Evolutionary conservation across 2,113 vertebrate species (phyloP).

Genomic region (Ursus arctos): DNA sequence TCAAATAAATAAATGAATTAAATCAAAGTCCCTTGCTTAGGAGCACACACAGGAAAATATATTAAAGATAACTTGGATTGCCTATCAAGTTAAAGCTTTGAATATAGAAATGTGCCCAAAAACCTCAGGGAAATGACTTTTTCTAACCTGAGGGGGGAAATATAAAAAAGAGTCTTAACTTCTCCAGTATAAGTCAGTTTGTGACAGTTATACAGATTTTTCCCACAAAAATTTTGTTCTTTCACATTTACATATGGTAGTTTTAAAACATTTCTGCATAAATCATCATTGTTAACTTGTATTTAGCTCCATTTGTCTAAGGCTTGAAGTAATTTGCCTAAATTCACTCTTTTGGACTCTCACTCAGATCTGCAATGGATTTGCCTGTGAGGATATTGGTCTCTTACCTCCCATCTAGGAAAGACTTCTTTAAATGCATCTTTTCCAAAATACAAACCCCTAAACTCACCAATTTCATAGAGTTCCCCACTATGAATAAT

Average conservation of each 20-base stretch:
- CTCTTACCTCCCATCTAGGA: not conserved
- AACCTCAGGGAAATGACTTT: not conserved
- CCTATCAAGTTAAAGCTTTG: not conserved
- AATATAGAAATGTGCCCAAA: not conserved
- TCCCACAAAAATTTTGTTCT: not conserved
- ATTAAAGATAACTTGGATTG: not conserved
- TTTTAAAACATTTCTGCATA: conserved; percentile 14
- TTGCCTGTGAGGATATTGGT: conserved; percentile 26
- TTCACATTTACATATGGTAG: not conserved
- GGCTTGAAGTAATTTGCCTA: not conserved
- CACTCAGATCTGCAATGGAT: not conserved
- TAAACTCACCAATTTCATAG: not conserved
- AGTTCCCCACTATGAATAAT: not conserved
- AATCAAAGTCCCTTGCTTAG: not conserved
- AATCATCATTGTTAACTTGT: not conserved
- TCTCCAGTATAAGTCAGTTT: not conserved
- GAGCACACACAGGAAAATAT: not conserved
- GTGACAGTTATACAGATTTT: conserved; percentile 1
- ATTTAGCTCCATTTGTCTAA: conserved; percentile 14
- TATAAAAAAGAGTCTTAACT: not conserved
- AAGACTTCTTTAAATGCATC: not conserved
- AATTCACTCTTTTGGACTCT: not conserved
- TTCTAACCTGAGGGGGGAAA: not conserved
- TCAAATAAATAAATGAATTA: not conserved
- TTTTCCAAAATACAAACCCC: not conserved